Base-by-base conservation (phyloP, 2,797 vertebrate genomes). In the Distichodus sexfasciatus region DNA sequence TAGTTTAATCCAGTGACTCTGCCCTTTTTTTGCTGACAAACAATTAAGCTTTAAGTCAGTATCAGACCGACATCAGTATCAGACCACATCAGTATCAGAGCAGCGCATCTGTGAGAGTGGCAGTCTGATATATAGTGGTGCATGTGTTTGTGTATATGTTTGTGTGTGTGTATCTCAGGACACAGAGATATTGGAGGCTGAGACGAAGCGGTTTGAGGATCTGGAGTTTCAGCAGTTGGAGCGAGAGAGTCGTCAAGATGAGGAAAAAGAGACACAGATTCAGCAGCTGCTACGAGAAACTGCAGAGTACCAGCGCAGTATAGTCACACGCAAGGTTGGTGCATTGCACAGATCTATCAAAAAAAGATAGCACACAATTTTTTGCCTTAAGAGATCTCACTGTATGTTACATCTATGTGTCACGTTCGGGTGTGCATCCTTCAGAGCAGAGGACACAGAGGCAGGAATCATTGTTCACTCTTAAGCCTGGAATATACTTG, bases 201-300 rank as follows among this genome's bases (percentile, higher is more conserved):
- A 94, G 82, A 90, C 89, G 35, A 95, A 94, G 86, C 90, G 87
- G 63, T 91, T 94, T 68, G 96, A 97, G 85, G 95, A 98, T 76
- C 72, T 96, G 74, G 95, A 98, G 84, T 97, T 98, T 87, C 95
- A 96, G 77, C 94, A 96, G 79, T 88, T 98, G 75, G 96, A 98
- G 76, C 90, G 78, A 31, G 93, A 97, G 85, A 94, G 94, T 64
- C 88, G 90, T 53, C 89, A 95, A 64, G 91, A 93, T n/a, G 95
- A 98, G 82, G 94, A 95, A 82, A 94, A 94, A 73, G 94, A 97
- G 80, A 93, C 88, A 12, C 81, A 90, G 72, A 91, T 83, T 12
- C 94, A 96, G 55, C 91, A 95, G 77, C 87, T 96, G 53, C 86
- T 97, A 59, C 84, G 90, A 76, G 94, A 98, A 80, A 92, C 94